A percentile compares a stretch with the other conserved stretches of the same genome.
phyloP scores from a whole-genome alignment of 2,113 vertebrate genomes.

The Lates calcarifer region DNA sequence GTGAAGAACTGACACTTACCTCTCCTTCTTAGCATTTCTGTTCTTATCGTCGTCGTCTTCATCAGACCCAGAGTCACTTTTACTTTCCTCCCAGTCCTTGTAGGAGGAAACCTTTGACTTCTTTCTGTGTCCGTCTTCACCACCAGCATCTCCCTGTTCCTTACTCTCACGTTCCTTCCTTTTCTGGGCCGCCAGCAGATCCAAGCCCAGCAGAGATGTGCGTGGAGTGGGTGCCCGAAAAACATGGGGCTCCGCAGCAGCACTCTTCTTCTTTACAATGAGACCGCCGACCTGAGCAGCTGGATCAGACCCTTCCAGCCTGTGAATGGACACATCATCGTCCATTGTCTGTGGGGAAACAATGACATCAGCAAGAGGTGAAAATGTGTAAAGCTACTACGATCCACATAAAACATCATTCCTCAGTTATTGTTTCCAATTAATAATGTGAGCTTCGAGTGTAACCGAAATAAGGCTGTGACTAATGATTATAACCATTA shows the following conservation, averaged over 20 bases:
- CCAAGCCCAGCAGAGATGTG: slow-evolving; percentile 92
- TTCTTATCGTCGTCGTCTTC: slow-evolving; percentile 82
- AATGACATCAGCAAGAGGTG: slow-evolving; percentile 3
- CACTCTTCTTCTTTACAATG: slow-evolving; percentile 89
- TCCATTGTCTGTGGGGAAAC: slow-evolving; percentile 73
- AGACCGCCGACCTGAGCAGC: slow-evolving; percentile 88
- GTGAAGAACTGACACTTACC: slow-evolving; percentile 78
- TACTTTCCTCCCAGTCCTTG: slow-evolving; percentile 92
- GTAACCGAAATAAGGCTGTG: not conserved
- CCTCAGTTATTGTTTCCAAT: not conserved
- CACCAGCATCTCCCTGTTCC: slow-evolving; percentile 77
- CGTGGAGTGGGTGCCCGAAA: slow-evolving; percentile 95
- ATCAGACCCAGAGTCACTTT: slow-evolving; percentile 88
- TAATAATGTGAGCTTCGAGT: not conserved
- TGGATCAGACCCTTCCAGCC: slow-evolving; percentile 88
- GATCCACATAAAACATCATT: not conserved
- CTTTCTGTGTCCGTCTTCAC: slow-evolving; percentile 81
- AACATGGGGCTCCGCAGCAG: slow-evolving; percentile 90
- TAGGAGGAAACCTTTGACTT: slow-evolving; percentile 90
- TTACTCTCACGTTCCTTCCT: slow-evolving; percentile 92
- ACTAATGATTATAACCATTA: not conserved
- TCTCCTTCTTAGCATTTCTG: slow-evolving; percentile 84
- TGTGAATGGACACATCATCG: slow-evolving; percentile 89
- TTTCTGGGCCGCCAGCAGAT: slow-evolving; percentile 95
- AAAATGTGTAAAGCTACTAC: slow-evolving; percentile 3